These are phyloP conservation scores for Acanthopleura granulata DNA, from an alignment of 2,888 invertebrate genomes.

Conservation along the genomic window DNA sequence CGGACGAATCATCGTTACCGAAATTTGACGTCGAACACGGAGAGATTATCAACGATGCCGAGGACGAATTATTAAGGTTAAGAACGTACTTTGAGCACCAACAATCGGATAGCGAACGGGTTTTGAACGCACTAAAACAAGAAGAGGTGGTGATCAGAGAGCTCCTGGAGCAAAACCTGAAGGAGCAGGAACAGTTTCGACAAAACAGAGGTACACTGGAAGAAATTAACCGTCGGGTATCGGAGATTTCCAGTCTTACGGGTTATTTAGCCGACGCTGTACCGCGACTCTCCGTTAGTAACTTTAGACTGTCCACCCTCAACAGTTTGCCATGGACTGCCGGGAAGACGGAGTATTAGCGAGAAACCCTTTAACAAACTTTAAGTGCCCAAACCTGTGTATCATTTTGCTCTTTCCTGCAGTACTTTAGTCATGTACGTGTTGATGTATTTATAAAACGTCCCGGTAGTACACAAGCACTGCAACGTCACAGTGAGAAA, in stretches of 20 bases:
- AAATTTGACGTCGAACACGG: neutral
- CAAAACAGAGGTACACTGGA: conserved; percentile 1
- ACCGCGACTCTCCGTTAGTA: neutral
- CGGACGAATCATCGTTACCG: neutral
- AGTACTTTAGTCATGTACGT: too few species aligned
- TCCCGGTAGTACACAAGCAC: too few species aligned
- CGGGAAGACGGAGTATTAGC: conserved; percentile 1
- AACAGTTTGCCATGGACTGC: conserved; percentile 9
- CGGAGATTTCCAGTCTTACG: neutral
- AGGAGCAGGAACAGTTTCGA: conserved; percentile 9
- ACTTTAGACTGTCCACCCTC: neutral
- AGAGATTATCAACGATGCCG: neutral
- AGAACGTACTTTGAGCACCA: conserved; percentile 5
- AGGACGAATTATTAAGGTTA: neutral
- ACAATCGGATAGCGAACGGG: neutral
- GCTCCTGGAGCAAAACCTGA: conserved; percentile 4
- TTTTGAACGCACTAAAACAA: conserved; percentile 1
- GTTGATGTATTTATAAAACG: too few species aligned
- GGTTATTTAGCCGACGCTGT: conserved; percentile 1
- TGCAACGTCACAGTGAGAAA: too few species aligned
- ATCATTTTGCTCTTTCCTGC: too few species aligned
- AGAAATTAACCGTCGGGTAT: neutral
- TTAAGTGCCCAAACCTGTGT: too few species aligned
- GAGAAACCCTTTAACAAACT: too few species aligned
- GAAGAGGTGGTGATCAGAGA: conserved; percentile 14